Conservation (phyloP, 2,888 invertebrate genomes). For the Scelioninae gen. 1 region DNA sequence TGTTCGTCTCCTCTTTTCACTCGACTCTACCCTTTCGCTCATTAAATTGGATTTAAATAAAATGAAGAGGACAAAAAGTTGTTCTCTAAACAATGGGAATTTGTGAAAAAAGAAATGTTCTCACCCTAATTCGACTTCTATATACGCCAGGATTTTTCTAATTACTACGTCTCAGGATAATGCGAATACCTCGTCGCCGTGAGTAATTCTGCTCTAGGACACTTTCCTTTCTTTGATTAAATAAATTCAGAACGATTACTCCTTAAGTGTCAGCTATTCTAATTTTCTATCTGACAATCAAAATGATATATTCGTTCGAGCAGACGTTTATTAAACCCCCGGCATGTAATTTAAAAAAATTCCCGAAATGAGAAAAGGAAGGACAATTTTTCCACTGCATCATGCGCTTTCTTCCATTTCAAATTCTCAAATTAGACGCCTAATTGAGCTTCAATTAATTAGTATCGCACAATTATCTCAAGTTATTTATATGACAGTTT, state of each 20-base stretch:
- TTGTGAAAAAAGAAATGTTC: neutral
- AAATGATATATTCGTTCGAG: slow-evolving; percentile 67
- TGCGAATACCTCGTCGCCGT: slow-evolving; percentile 81
- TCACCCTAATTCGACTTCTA: slow-evolving; percentile 30
- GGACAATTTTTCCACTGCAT: neutral
- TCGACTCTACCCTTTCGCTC: slow-evolving; percentile 22
- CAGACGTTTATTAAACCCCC: slow-evolving; percentile 55
- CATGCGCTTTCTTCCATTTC: too few relatives aligned
- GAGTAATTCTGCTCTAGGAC: slow-evolving; percentile 78
- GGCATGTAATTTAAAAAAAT: slow-evolving; percentile 46
- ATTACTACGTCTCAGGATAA: slow-evolving; percentile 73
- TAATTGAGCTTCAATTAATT: slow-evolving; percentile 38
- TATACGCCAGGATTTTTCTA: slow-evolving; percentile 28
- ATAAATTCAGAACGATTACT: slow-evolving; percentile 82
- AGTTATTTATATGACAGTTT: slow-evolving; percentile 42
- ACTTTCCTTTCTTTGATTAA: slow-evolving; percentile 80
- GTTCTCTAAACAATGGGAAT: neutral
- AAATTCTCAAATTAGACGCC: slow-evolving; percentile 19
- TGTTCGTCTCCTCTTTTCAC: slow-evolving; percentile 60
- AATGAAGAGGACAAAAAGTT: neutral
- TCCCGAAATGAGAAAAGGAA: neutral
- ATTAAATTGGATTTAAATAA: slow-evolving; percentile 52
- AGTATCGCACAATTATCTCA: slow-evolving; percentile 21
- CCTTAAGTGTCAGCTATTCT: slow-evolving; percentile 64
- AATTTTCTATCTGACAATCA: slow-evolving; percentile 69